A percentile compares a stretch with the other conserved stretches of the same genome.
These are phyloP conservation scores for Lota lota DNA, from an alignment of 2,113 vertebrate species.

Conservation along the genomic window DNA sequence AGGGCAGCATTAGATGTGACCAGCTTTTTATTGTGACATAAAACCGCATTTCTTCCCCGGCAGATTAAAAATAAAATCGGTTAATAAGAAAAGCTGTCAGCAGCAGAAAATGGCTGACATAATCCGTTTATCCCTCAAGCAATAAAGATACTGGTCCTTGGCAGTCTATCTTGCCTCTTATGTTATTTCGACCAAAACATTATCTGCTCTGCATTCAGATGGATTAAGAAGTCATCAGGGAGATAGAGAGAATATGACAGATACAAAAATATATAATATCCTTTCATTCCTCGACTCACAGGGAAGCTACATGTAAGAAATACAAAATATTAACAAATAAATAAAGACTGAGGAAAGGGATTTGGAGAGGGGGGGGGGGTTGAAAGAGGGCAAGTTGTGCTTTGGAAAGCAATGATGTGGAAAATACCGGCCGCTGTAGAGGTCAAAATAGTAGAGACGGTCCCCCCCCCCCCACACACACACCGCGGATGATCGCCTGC, in stretches of 20 bases:
- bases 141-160: constrained; percentile 99
- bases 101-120: constrained; percentile 99
- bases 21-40: constrained; percentile 99
- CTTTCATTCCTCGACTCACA: constrained; percentile 81
- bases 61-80: constrained; percentile 99
- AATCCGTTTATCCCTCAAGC: constrained; percentile 99
- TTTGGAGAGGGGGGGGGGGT: constrained; percentile 29
- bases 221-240: constrained; percentile 99
- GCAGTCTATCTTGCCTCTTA: constrained; percentile 99
- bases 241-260: constrained; percentile 99
- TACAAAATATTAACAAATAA: constrained; percentile 50
- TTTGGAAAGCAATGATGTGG: constrained; percentile 54
- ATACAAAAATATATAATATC: constrained; percentile 98
- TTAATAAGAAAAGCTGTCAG: constrained; percentile 99
- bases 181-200: constrained; percentile 99
- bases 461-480: not conserved
- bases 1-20: constrained; percentile 99
- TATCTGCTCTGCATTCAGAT: constrained; percentile 99
- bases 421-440: constrained; percentile 48
- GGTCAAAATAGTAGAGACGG: constrained; percentile 37
- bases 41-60: constrained; percentile 99
- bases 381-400: constrained; percentile 62
- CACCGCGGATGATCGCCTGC: too few relatives aligned
- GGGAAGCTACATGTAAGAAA: constrained; percentile 48
- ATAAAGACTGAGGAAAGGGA: constrained; percentile 14